A percentile compares a stretch with the other conserved stretches of the same genome.
These are phyloP conservation scores for Oreotrochilus melanogaster DNA, from an alignment of 2,113 vertebrate species.

Conservation along the genomic window DNA sequence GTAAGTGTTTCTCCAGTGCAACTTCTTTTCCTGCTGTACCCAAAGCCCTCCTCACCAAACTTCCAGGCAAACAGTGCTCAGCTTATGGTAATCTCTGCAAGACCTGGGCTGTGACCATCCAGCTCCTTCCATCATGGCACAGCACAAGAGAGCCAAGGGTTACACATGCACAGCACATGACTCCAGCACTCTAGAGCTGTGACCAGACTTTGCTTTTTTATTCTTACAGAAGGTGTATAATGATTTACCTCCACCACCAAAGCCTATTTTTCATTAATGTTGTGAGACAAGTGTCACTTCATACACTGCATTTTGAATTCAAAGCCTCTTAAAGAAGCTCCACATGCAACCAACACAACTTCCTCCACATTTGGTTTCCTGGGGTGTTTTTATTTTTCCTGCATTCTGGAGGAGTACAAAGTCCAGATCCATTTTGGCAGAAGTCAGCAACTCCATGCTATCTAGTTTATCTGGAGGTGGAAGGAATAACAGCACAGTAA, in stretches of 20 bases:
- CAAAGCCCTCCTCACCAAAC: neutral
- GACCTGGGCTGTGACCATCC: rapidly evolving
- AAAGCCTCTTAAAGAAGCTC: neutral
- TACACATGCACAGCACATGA: rapidly evolving
- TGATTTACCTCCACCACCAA: neutral
- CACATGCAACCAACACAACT: neutral
- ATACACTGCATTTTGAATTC: neutral
- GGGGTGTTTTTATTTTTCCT: neutral
- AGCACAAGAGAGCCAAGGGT: neutral
- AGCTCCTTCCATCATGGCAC: neutral
- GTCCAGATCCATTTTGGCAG: neutral
- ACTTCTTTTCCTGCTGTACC: neutral
- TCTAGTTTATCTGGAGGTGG: neutral
- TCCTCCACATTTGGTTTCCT: neutral
- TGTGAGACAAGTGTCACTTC: neutral
- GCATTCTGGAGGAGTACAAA: neutral
- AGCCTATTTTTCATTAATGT: neutral
- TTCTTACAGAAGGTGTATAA: neutral
- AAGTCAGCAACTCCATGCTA: neutral
- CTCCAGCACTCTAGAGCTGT: neutral
- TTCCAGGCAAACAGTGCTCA: neutral
- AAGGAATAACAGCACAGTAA: neutral
- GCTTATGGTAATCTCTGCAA: neutral
- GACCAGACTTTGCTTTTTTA: neutral
- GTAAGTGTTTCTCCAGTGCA: neutral